Evolutionary conservation across 1,140 invertebrate species (phyloP), one percentile per base, ranked within the genome.

Genomic region (Ooceraea biroi): DNA sequence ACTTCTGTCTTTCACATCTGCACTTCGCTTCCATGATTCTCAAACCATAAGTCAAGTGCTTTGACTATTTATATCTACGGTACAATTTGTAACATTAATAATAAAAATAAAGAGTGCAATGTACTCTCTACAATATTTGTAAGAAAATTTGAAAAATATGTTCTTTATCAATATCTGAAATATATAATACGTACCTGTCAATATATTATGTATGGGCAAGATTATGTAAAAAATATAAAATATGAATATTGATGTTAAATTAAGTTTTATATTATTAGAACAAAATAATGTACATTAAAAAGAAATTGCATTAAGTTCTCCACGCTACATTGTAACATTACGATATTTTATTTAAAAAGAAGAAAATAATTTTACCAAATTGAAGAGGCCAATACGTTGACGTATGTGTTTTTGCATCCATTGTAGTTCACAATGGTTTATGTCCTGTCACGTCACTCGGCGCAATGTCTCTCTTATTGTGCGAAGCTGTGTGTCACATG

Each of bases 351-450:
- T 44, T 44, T 3, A 44, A 19, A 71, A 46, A 69, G 8, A 0
- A 0, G 14, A 19, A 30, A 69, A 69, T 57, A 57, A 80, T 69
- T 27, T 36, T 36, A 36, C 60, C 7, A 41, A 69, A 52, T 17
- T 10, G 4, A 71, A 57, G 7, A 7, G 63, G 12, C 57, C 65
- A 69, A 80, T 80, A 71, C 46, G 65, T 69, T 63, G 17, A 30
- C 5, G 10, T 44, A 57, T 10, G 50, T 50, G 27, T 58, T 11
- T 58, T 22, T 17, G 11, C 50, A 78, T 78, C 65, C 8, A 46
- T 71, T 22, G 22, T n/a, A 71, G 48, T 57, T 71, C 17, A 46
- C 76, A 71, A 57, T 80, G 36, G 76, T 80, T 80, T 71, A 80
- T 58, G 50, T 80, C 17, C 65, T 69, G 76, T 80, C 76, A 69